Conservation (phyloP, 1,140 invertebrate genomes). For the Drosophila equinoxialis region DNA sequence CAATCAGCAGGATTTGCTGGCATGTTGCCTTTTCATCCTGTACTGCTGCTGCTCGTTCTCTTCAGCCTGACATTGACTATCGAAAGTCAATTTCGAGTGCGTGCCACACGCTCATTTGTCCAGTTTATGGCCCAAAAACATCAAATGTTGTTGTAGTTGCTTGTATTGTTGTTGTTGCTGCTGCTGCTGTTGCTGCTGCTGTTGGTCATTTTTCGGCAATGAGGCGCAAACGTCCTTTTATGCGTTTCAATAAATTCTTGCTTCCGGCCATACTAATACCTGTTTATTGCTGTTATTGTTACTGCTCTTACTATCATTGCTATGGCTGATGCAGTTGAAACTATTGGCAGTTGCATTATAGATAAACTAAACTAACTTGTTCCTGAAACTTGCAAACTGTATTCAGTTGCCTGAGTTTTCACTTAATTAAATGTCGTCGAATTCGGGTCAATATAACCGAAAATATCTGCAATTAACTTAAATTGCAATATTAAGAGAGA, state of each 20-base stretch:
- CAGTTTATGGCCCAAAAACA: slow-evolving; percentile 70
- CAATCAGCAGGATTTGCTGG: slow-evolving; percentile 73
- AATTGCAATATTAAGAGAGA: not conserved
- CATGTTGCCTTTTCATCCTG: not conserved
- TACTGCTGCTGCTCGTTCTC: slow-evolving; percentile 13
- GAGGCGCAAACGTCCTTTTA: slow-evolving; percentile 65
- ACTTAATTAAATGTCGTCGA: slow-evolving; percentile 23
- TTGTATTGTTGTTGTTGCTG: not conserved
- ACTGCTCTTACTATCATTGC: slow-evolving; percentile 26
- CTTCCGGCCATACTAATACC: slow-evolving; percentile 73
- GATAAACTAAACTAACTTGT: slow-evolving; percentile 40
- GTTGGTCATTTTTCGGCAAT: slow-evolving; percentile 57
- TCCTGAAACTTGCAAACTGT: slow-evolving; percentile 37
- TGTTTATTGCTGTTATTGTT: slow-evolving; percentile 70
- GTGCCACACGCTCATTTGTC: slow-evolving; percentile 79
- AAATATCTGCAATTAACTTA: not conserved
- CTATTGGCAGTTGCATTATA: slow-evolving; percentile 11
- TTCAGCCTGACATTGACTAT: slow-evolving; percentile 59
- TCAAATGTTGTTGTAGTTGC: slow-evolving; percentile 52
- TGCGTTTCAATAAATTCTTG: slow-evolving; percentile 78
- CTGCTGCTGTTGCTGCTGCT: not conserved
- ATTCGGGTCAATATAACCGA: not conserved
- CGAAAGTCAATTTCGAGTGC: slow-evolving; percentile 79
- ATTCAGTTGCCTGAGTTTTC: slow-evolving; percentile 40
- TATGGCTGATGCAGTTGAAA: slow-evolving; percentile 30